These are phyloP conservation scores for Mactromeris polynyma DNA, from an alignment of 2,888 invertebrate species.

Conservation along the genomic window DNA sequence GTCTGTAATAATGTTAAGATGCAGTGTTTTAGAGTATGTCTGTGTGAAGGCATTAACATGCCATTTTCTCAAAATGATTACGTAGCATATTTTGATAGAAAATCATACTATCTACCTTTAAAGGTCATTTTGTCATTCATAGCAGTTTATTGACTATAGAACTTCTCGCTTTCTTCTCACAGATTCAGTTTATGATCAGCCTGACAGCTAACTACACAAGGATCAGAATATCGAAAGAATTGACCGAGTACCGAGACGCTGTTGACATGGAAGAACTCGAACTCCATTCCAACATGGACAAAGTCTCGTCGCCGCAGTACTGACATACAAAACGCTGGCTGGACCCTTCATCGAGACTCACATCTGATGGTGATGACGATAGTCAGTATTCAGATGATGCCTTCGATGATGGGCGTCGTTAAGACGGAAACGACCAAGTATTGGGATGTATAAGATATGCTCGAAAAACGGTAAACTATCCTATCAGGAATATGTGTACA, in stretches of 20 bases:
- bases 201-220: conserved; percentile 85
- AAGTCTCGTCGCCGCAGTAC: conserved; percentile 59
- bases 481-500: neutral
- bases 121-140: too few species aligned
- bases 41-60: too few species aligned
- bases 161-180: conserved; percentile 61
- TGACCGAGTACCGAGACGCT: conserved; percentile 85
- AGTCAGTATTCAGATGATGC: conserved; percentile 49
- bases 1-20: too few species aligned
- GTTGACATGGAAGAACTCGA: conserved; percentile 84
- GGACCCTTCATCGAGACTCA: conserved; percentile 61
- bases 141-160: neutral
- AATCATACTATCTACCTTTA: too few species aligned
- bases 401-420: conserved; percentile 35
- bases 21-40: too few species aligned
- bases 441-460: neutral
- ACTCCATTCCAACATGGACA: conserved; percentile 70
- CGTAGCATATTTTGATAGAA: too few species aligned
- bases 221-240: conserved; percentile 85
- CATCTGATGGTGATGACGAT: conserved; percentile 18
- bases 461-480: neutral
- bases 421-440: conserved; percentile 13
- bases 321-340: conserved; percentile 70
- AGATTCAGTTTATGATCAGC: conserved; percentile 84
- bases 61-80: too few species aligned